phyloP scores from a whole-genome alignment of 2,888 invertebrate genomes.

The Mesorhabditis belari region DNA sequence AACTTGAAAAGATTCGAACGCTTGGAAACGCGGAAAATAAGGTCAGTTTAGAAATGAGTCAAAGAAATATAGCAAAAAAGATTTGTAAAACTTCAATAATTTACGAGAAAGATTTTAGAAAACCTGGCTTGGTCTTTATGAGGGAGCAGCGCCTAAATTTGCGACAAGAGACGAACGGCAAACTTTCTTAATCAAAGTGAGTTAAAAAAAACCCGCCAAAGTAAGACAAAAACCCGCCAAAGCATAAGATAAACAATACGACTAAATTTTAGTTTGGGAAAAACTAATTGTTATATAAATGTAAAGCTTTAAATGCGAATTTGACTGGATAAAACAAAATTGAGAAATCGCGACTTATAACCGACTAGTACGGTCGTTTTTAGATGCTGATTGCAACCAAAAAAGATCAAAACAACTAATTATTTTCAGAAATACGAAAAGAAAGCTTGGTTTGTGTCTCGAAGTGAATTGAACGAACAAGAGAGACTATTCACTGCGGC shows the following conservation, averaged over 20 bases:
- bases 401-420: too few species aligned
- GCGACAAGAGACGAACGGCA: slow-evolving; percentile 21
- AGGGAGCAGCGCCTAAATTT: slow-evolving; percentile 54
- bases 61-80: too few species aligned
- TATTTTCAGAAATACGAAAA: slow-evolving; percentile 78
- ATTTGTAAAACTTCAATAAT: too few species aligned
- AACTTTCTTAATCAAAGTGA: slow-evolving; percentile 23
- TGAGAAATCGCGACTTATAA: too few species aligned
- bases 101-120: too few species aligned
- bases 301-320: not conserved
- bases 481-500: slow-evolving; percentile 19
- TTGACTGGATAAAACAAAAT: too few species aligned
- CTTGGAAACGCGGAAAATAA: slow-evolving; percentile 83
- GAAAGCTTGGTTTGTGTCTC: slow-evolving; percentile 66
- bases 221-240: too few species aligned
- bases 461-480: slow-evolving; percentile 54
- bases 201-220: too few species aligned
- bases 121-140: slow-evolving; percentile 85
- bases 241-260: too few species aligned
- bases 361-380: too few species aligned
- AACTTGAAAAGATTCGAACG: slow-evolving; percentile 79
- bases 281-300: slow-evolving; percentile 2
- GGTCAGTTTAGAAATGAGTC: too few species aligned
- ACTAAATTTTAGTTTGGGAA: slow-evolving; percentile 21
- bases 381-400: too few species aligned